A percentile compares a stretch with the other conserved stretches of the same genome.
Conservation (phyloP, 2,113 vertebrate genomes). For the Climacteris rufus region DNA sequence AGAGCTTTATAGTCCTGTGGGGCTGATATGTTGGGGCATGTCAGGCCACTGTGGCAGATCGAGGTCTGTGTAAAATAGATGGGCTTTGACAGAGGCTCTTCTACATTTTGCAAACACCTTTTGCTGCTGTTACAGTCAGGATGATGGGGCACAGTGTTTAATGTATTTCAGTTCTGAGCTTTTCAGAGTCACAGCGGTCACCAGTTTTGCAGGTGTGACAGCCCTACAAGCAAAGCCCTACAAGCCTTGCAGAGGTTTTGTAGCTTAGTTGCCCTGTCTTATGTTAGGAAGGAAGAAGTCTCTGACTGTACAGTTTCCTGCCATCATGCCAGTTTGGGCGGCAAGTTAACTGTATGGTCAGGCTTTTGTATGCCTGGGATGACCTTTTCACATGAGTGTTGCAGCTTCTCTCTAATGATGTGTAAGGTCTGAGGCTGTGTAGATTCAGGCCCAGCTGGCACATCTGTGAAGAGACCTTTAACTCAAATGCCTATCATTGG, state of each 20-base stretch:
- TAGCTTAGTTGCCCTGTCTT: not conserved
- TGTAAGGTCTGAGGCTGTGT: not conserved
- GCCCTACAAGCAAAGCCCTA: not conserved
- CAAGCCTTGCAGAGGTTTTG: not conserved
- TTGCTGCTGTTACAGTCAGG: not conserved
- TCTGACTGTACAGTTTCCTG: not conserved
- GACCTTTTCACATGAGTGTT: not conserved
- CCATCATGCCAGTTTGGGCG: not conserved
- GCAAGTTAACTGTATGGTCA: not conserved
- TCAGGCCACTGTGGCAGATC: not conserved
- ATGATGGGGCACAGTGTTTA: fast-evolving
- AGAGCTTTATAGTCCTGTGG: not conserved
- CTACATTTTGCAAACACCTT: not conserved
- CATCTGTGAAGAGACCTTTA: not conserved
- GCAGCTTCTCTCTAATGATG: not conserved
- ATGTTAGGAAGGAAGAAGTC: not conserved
- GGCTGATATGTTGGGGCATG: not conserved
- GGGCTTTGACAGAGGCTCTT: not conserved
- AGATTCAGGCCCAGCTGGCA: not conserved
- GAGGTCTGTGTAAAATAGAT: not conserved
- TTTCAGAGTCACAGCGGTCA: not conserved
- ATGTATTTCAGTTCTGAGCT: not conserved
- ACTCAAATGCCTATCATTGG: not conserved
- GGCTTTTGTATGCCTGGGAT: not conserved
- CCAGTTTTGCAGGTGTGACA: not conserved